phyloP scores from a whole-genome alignment of 1,140 invertebrate genomes.

The Drosophila bocki region DNA sequence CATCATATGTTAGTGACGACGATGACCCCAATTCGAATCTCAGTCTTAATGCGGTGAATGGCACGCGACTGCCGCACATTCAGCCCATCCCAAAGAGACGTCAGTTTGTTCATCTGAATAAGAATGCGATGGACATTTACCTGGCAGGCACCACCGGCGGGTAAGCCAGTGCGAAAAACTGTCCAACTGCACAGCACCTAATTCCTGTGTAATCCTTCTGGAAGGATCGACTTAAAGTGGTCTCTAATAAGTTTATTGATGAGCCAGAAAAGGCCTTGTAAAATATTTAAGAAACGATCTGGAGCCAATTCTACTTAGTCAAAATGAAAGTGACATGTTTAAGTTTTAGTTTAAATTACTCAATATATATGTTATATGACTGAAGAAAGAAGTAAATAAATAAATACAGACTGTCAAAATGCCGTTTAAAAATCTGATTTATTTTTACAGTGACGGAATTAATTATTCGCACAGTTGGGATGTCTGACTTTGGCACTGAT shows the following conservation, averaged over 20 bases:
- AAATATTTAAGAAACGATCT: neutral
- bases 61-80: constrained; percentile 59
- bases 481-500: no score
- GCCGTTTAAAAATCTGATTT: no score
- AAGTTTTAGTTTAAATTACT: no score
- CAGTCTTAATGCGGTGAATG: constrained; percentile 70
- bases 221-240: neutral
- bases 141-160: constrained; percentile 66
- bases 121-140: constrained; percentile 61
- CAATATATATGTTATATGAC: no score
- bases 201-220: neutral
- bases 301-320: neutral
- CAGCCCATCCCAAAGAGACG: constrained; percentile 67
- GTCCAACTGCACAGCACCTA: neutral
- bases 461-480: no score
- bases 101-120: constrained; percentile 22
- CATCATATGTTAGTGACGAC: constrained; percentile 22
- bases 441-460: no score
- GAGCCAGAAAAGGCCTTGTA: neutral
- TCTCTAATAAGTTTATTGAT: neutral
- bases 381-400: no score
- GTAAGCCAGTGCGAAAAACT: neutral
- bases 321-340: no score
- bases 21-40: constrained; percentile 47
- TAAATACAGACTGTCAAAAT: no score